Base-by-base conservation (phyloP, 2,888 invertebrate species). In the Odontothrips loti region DNA sequence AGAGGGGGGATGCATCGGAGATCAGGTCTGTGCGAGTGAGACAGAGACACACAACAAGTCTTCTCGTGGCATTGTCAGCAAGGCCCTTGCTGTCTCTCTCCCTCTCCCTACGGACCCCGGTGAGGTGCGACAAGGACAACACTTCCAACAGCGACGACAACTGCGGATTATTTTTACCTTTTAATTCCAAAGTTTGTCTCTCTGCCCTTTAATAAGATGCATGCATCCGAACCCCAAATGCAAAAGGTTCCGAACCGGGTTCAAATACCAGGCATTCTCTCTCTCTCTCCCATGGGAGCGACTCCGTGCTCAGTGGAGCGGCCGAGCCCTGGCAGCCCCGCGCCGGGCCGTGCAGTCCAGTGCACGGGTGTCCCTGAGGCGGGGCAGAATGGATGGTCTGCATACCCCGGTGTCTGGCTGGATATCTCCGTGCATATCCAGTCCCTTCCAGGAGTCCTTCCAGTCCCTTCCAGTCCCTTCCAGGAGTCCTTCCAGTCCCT, bases 381-480 rank as follows among this genome's bases (percentile, higher is more conserved):
- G 58, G 58, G 58, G 58, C 58, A 58, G 68, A 27, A 75, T 75
- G 68, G 68, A 75, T 75, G 68, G 68, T 27, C 68, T 75, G 68
- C 68, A 23, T 27, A 75, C 68, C 27, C 23, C 68, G 68, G 23
- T 75, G 68, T 75, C 68, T 75, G 68, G 68, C 68, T 75, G 68
- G 68, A 75, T 75, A 75, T 75, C 68, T 75, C 68, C 27, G 68
- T 75, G 68, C 68, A 75, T 75, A 75, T 75, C 68, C 34, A 43
- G 34, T 43, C 34, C 34, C 34, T 43, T 6, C 34, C 34, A 43
- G 34, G 34, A 43, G 34, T 43, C 34, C 34, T 6, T 43, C 34
- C 34, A 43, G 34, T 43, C 34, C 34, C 34, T 6, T 43, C 34
- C 34, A 43, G 34, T 43, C 34, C 34, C 34, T 43, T 43, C 34